Evolutionary conservation across 1,140 invertebrate species (phyloP).

Genomic region (Drosophila sturtevanti): DNA sequence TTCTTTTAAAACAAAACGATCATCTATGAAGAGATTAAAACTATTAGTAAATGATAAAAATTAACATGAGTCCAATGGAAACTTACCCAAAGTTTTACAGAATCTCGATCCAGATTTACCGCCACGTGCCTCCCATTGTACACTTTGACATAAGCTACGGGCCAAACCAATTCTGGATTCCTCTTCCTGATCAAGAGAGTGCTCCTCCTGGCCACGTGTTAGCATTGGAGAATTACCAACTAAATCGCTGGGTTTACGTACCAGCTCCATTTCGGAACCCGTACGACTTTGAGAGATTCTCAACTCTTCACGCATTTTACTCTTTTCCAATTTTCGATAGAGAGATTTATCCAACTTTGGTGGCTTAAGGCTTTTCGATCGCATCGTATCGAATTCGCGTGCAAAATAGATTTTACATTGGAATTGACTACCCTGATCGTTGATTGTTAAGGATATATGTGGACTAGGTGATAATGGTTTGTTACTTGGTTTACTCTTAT

Average conservation of each 20-base stretch:
- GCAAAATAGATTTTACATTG: constrained; percentile 94
- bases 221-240: neutral
- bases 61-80: constrained; percentile 60
- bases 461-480: constrained; percentile 73
- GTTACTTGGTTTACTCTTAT: constrained; percentile 49
- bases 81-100: constrained; percentile 91
- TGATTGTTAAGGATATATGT: constrained; percentile 88
- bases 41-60: neutral
- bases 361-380: constrained; percentile 83
- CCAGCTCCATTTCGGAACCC: constrained; percentile 71
- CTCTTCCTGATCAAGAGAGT: constrained; percentile 54
- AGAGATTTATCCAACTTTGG: constrained; percentile 66
- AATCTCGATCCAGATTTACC: constrained; percentile 98
- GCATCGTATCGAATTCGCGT: constrained; percentile 91
- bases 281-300: constrained; percentile 77
- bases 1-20: constrained; percentile 98
- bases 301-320: constrained; percentile 76
- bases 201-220: constrained; percentile 27
- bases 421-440: constrained; percentile 89
- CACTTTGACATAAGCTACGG: constrained; percentile 93
- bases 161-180: constrained; percentile 84
- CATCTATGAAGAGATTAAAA: constrained; percentile 86
- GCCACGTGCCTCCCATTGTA: constrained; percentile 96
- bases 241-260: constrained; percentile 71
- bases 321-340: constrained; percentile 70